phyloP scores from a whole-genome alignment of 1,140 invertebrate genomes.

The Cataglyphis hispanica region DNA sequence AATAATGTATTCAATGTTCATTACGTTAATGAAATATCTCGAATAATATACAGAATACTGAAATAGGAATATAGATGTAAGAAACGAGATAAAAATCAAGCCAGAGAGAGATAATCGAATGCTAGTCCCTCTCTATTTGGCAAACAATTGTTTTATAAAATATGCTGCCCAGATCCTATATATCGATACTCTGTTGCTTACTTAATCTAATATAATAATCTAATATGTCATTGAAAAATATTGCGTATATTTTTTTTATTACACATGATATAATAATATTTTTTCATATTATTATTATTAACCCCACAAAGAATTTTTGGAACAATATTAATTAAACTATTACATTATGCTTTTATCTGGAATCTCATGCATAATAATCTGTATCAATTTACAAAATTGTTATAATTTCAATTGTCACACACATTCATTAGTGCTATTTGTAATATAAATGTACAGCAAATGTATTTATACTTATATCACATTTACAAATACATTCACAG shows the following conservation, averaged over 20 bases:
- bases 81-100: not conserved
- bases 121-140: not conserved
- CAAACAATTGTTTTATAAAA: not conserved
- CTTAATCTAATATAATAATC: not conserved
- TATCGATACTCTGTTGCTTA: not conserved
- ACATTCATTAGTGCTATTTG: conserved; percentile 6
- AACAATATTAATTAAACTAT: conserved; percentile 19
- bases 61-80: not conserved
- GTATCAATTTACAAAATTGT: conserved; percentile 29
- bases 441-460: not conserved
- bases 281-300: not conserved
- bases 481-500: not conserved
- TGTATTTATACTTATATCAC: too few species aligned
- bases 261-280: not conserved
- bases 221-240: not conserved
- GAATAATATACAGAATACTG: not conserved
- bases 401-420: conserved; percentile 28
- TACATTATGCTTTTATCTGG: not conserved
- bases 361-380: conserved; percentile 13
- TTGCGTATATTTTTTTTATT: not conserved
- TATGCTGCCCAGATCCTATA: not conserved
- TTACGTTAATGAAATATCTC: not conserved
- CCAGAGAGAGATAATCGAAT: not conserved
- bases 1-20: too few species aligned
- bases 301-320: not conserved